Evolutionary conservation across 2,797 vertebrate genomes (phyloP).

Genomic region (Rhinatrema bivittatum): DNA sequence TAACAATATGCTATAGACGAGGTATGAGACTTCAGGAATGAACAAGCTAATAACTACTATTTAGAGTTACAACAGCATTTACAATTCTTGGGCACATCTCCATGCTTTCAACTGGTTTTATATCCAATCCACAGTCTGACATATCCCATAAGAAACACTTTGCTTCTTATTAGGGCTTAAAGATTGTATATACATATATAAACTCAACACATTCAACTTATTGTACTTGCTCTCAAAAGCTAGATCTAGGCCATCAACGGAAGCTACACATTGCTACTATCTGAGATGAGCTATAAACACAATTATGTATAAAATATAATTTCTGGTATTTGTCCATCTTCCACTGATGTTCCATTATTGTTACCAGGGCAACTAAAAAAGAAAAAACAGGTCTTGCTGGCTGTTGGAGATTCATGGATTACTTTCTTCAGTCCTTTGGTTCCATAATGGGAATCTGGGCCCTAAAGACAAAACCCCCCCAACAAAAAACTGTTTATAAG

Average conservation of each 20-base stretch:
- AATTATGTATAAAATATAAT: constrained; percentile 93
- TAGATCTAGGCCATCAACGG: constrained; percentile 19
- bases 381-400: constrained; percentile 91
- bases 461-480: constrained; percentile 50
- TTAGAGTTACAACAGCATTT: constrained; percentile 13
- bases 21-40: too few species aligned
- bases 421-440: constrained; percentile 94
- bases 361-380: constrained; percentile 95
- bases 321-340: constrained; percentile 97
- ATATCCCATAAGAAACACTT: constrained; percentile 25
- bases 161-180: constrained; percentile 21
- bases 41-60: too few species aligned
- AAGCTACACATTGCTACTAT: neutral
- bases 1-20: too few species aligned
- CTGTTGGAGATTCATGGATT: constrained; percentile 81
- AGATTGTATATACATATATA: constrained; percentile 23
- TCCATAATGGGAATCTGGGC: constrained; percentile 94
- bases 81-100: constrained; percentile 21
- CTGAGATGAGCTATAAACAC: neutral
- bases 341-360: constrained; percentile 95
- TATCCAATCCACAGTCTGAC: constrained; percentile 17
- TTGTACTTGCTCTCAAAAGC: constrained; percentile 18
- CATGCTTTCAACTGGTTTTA: constrained; percentile 2
- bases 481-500: neutral
- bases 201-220: constrained; percentile 29